A percentile compares a stretch with the other conserved stretches of the same genome.
Conservation (phyloP, 2,888 invertebrate genomes). For the Geotrupes spiniger region DNA sequence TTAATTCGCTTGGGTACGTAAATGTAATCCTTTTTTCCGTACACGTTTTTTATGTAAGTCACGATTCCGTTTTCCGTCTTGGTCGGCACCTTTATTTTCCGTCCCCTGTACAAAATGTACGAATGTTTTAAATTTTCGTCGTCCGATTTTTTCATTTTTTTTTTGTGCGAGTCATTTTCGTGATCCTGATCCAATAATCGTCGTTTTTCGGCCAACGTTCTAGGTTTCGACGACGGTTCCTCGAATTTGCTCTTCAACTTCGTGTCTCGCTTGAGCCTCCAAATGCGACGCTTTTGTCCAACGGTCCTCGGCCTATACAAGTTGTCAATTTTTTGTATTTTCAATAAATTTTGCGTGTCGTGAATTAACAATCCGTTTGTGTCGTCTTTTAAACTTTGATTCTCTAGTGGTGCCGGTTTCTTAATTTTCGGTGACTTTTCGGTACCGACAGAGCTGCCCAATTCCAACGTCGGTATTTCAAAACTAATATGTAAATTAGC, state of each 20-base stretch:
- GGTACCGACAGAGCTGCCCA: too few species aligned
- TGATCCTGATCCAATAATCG: conserved; percentile 12
- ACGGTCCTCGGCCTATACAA: conserved; percentile 16
- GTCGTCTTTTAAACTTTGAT: background rate
- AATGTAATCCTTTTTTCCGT: conserved; percentile 15
- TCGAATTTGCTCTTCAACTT: conserved; percentile 17
- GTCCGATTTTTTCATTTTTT: background rate
- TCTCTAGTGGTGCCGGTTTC: conserved; percentile 29
- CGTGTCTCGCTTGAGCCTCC: conserved; percentile 15
- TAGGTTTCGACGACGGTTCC: conserved; percentile 46
- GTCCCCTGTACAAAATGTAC: conserved; percentile 25
- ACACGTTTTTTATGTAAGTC: conserved; percentile 17
- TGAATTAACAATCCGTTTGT: background rate
- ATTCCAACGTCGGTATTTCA: conserved; percentile 43
- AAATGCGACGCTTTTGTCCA: conserved; percentile 14
- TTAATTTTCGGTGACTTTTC: conserved; percentile 17
- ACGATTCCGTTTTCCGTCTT: conserved; percentile 17
- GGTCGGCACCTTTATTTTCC: conserved; percentile 23
- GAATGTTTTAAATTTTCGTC: conserved; percentile 8
- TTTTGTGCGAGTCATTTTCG: conserved; percentile 3
- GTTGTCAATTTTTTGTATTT: conserved; percentile 15
- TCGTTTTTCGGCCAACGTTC: conserved; percentile 53
- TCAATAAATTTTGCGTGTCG: conserved; percentile 9
- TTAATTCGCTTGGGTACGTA: conserved; percentile 13
- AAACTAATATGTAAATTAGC: conserved; percentile 50